These are phyloP conservation scores for Myiothlypis coronata DNA, from an alignment of 2,797 vertebrate species.

Conservation along the genomic window DNA sequence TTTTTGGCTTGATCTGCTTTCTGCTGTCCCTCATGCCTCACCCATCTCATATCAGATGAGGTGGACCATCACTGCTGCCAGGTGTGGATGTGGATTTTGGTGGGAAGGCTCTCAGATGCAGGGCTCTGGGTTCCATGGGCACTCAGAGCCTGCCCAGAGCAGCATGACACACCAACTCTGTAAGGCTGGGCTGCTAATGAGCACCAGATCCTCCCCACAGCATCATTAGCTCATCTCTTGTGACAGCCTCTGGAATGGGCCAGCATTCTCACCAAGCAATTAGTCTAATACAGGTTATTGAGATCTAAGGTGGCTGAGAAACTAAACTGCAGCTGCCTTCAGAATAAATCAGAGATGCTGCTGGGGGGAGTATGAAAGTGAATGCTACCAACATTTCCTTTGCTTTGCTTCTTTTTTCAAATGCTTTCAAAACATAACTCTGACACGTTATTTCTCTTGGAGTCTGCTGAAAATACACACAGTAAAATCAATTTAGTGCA, in stretches of 20 bases:
- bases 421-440: background rate
- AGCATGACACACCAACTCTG: background rate
- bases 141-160: background rate
- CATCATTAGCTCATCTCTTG: background rate
- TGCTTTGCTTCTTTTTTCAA: background rate
- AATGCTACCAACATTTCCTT: background rate
- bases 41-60: background rate
- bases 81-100: background rate
- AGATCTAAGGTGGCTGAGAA: background rate
- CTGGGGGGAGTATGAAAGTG: background rate
- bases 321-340: background rate
- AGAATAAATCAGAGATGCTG: background rate
- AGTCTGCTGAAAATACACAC: background rate
- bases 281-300: background rate
- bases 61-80: background rate
- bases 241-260: background rate
- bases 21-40: background rate
- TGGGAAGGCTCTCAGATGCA: background rate
- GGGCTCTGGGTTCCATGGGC: background rate
- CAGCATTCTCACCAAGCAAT: background rate
- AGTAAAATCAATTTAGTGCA: background rate
- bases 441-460: background rate
- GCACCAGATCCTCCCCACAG: background rate
- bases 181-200: background rate
- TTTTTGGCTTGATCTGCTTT: background rate